A percentile compares a stretch with the other conserved stretches of the same genome.
These are phyloP conservation scores for Monoplex corrugatus DNA, from an alignment of 2,888 invertebrate genomes.

Conservation along the genomic window DNA sequence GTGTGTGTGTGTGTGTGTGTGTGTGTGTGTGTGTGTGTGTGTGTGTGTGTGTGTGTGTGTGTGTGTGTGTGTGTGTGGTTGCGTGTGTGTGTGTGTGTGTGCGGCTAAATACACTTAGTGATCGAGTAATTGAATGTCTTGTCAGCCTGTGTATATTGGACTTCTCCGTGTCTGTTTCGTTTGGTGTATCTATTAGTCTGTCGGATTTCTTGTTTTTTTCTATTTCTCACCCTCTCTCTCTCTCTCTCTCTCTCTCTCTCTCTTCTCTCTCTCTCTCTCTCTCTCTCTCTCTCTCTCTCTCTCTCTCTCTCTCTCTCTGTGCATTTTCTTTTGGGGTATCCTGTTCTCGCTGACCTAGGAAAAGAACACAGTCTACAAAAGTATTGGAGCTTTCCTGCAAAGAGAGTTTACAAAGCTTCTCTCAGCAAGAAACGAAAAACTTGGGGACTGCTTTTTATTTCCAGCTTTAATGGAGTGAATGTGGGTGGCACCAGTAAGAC, in stretches of 20 bases:
- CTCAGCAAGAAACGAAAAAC: no score
- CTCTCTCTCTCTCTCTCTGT: neutral
- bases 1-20: neutral
- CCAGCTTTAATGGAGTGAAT: no score
- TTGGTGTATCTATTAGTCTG: neutral
- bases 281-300: neutral
- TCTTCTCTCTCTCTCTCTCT: neutral
- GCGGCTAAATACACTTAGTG: neutral
- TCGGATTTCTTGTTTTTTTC: conserved; percentile 34
- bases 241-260: conserved; percentile 40
- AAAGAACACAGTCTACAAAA: no score
- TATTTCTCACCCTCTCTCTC: conserved; percentile 33
- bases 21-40: neutral
- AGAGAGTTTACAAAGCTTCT: no score
- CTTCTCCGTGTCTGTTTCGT: neutral
- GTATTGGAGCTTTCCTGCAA: no score
- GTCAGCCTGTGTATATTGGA: no score
- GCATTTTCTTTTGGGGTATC: neutral
- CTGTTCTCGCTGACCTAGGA: neutral
- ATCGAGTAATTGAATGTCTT: no score
- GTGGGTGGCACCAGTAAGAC: no score
- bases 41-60: neutral
- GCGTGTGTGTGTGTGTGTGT: neutral
- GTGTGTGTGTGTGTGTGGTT: neutral
- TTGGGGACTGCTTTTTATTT: no score